Base-by-base conservation (phyloP, 2,888 invertebrate genomes). In the Sisyra nigra region DNA sequence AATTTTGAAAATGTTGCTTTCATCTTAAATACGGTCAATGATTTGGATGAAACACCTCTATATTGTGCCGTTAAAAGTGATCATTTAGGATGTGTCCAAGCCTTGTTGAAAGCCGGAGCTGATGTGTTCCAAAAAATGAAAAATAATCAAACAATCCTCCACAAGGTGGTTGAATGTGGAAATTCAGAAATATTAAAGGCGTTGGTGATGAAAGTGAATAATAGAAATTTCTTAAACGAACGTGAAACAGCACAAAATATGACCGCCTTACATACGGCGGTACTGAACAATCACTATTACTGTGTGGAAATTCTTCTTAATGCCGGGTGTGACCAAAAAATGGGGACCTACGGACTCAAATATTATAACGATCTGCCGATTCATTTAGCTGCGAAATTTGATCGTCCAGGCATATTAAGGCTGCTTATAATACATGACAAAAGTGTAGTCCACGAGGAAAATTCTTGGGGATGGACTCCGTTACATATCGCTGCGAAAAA, bases 101-200 rank as follows among this genome's bases (percentile, higher is more conserved):
- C 62, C 19, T 59, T 72, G 38, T 52, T 72, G 4, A 55, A 59
- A 3, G 65, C 65, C 55, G 69, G 67, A 14, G 69, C 68, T 3
- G 62, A 65, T 2, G 51, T 68, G 2, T 62, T 62, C 50, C 56
- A 63, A 11, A 61, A 56, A 39, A 51, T 69, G 35, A 62, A 63
- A 11, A 66, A 66, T 13, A 60, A 67, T 17, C 57, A 66, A 0
- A 76, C 70, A 33, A 67, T 76, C 38, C 58, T 77, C n/a, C 76
- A 76, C 48, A 57, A 71, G 45, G 74, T 76, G 30, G 68, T 74
- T 33, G 69, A 68, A 50, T 55, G 64, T 48, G 73, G 74, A 0
- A 63, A 71, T 45, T 49, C 62, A 13, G 66, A 68, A 42, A 70
- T 74, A 51, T 62, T 77, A 8, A 65, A 65, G 53, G 56, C 63